A percentile compares a stretch with the other conserved stretches of the same genome.
Conservation (phyloP, 2,888 invertebrate species). For the Sphaerophoria taeniata region DNA sequence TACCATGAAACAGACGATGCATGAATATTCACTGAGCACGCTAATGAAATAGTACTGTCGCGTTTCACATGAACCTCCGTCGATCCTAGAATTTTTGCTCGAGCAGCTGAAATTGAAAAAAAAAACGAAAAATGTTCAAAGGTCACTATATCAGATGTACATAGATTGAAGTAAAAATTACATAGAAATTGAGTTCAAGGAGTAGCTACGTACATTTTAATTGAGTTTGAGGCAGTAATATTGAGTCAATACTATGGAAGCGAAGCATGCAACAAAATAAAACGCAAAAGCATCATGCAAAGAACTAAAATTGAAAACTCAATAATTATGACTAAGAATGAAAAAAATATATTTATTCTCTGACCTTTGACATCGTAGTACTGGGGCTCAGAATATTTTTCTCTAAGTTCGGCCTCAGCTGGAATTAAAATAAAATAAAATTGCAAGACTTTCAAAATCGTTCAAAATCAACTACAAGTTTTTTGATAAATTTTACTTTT, state of each 20-base stretch:
- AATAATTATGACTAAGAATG: background rate
- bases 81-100: slow-evolving; percentile 93
- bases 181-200: slow-evolving; percentile 1
- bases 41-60: slow-evolving; percentile 94
- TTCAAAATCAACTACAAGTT: background rate
- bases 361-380: slow-evolving; percentile 81
- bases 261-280: too few relatives aligned
- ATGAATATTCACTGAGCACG: slow-evolving; percentile 94
- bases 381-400: slow-evolving; percentile 79
- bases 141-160: slow-evolving; percentile 21
- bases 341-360: slow-evolving; percentile 47
- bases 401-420: slow-evolving; percentile 80
- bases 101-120: slow-evolving; percentile 87
- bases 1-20: slow-evolving; percentile 90
- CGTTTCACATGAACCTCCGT: slow-evolving; percentile 95
- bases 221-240: too few relatives aligned
- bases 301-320: slow-evolving; percentile 1
- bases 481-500: background rate
- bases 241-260: too few relatives aligned
- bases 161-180: slow-evolving; percentile 38
- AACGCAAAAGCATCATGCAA: background rate
- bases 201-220: too few relatives aligned
- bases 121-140: slow-evolving; percentile 28
- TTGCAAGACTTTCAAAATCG: slow-evolving; percentile 25
- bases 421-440: slow-evolving; percentile 76